phyloP scores from a whole-genome alignment of 1,140 invertebrate species.

The Maconellicoccus hirsutus region DNA sequence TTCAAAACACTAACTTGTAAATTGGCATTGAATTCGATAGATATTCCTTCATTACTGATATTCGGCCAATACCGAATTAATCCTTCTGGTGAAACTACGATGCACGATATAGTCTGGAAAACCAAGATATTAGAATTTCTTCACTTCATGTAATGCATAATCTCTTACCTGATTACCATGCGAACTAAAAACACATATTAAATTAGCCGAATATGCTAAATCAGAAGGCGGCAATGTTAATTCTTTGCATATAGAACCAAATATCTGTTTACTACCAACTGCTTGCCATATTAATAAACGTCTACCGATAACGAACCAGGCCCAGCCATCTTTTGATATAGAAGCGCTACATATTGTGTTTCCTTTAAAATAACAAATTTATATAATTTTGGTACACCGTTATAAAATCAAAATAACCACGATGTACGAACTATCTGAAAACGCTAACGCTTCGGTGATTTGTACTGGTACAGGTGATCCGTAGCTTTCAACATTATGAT shows the following conservation, averaged over 20 bases:
- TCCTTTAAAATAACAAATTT: slow-evolving; percentile 36
- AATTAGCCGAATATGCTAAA: slow-evolving; percentile 77
- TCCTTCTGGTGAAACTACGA: slow-evolving; percentile 90
- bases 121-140: background rate
- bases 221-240: slow-evolving; percentile 81
- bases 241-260: slow-evolving; percentile 49
- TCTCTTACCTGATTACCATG: slow-evolving; percentile 50
- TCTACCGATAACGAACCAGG: slow-evolving; percentile 77
- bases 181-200: slow-evolving; percentile 65
- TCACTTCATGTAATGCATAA: slow-evolving; percentile 17
- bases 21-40: slow-evolving; percentile 71
- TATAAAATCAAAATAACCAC: background rate
- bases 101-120: slow-evolving; percentile 59
- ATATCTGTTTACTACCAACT: slow-evolving; percentile 37
- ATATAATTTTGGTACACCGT: background rate
- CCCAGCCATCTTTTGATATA: slow-evolving; percentile 55
- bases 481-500: slow-evolving; percentile 58
- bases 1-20: slow-evolving; percentile 41
- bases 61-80: slow-evolving; percentile 80
- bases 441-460: slow-evolving; percentile 76
- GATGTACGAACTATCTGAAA: slow-evolving; percentile 52
- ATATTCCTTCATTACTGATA: slow-evolving; percentile 73
- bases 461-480: slow-evolving; percentile 68
- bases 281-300: slow-evolving; percentile 73
- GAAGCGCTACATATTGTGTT: slow-evolving; percentile 39